phyloP scores from a whole-genome alignment of 2,888 invertebrate genomes.

The Epinotia bilunana region DNA sequence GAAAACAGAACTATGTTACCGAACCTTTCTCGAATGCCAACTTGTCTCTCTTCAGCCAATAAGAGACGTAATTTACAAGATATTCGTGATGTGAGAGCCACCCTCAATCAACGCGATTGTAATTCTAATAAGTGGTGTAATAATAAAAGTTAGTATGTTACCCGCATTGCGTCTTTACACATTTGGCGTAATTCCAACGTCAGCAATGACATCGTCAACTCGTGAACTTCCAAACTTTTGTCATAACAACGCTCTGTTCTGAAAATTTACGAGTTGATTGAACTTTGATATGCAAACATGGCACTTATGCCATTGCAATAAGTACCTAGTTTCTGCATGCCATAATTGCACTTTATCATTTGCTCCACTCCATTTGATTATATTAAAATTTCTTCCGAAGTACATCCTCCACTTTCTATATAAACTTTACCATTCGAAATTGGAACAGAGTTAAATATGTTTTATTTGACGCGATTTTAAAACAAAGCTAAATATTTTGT shows the following conservation, averaged over 20 bases:
- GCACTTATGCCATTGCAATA: background rate
- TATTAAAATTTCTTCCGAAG: background rate
- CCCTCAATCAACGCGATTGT: slow-evolving; percentile 8
- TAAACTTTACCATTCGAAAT: too few species aligned
- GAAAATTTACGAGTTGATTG: slow-evolving; percentile 49
- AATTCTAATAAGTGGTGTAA: slow-evolving; percentile 18
- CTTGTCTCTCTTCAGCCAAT: background rate
- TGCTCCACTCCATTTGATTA: slow-evolving; percentile 11
- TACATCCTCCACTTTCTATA: too few species aligned
- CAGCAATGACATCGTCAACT: slow-evolving; percentile 69
- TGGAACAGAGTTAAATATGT: too few species aligned
- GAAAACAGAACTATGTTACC: background rate
- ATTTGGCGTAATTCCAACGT: slow-evolving; percentile 74
- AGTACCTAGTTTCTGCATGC: slow-evolving; percentile 7
- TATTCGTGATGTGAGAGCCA: background rate
- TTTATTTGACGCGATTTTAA: too few species aligned
- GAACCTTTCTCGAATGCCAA: background rate
- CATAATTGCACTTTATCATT: background rate
- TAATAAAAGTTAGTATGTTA: slow-evolving; percentile 41
- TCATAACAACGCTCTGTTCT: slow-evolving; percentile 50
- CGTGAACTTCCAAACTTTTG: slow-evolving; percentile 60
- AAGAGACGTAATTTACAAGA: background rate
- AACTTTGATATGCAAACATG: slow-evolving; percentile 46
- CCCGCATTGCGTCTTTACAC: slow-evolving; percentile 70
- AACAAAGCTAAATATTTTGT: too few species aligned